Percentiles rank a stretch among this genome's conserved stretches.
phyloP scores from a whole-genome alignment of 1,140 invertebrate genomes.

The Rhopalosiphum maidis region DNA sequence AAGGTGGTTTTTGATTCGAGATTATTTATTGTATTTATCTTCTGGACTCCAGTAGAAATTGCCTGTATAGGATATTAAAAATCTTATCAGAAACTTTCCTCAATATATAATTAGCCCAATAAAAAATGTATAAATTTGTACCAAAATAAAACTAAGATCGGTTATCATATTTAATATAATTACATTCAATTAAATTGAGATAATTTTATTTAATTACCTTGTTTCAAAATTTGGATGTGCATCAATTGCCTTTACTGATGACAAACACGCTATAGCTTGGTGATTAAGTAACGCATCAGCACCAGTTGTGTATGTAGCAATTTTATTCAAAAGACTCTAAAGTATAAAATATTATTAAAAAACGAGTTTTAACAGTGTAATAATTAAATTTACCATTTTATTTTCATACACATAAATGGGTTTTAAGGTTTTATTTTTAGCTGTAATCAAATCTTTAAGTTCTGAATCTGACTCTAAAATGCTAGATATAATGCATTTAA shows the following conservation, averaged over 20 bases:
- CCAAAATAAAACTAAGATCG: neutral
- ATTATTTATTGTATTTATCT: no score
- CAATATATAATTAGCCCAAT: no score
- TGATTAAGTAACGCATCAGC: conserved; percentile 79
- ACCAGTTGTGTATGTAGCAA: conserved; percentile 75
- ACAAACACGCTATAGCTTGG: conserved; percentile 75
- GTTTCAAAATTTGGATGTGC: conserved; percentile 69
- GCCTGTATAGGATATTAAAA: no score
- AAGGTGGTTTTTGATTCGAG: no score
- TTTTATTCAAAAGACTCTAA: conserved; percentile 70
- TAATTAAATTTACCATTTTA: conserved; percentile 71
- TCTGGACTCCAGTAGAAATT: no score
- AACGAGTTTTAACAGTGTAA: neutral
- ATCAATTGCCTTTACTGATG: conserved; percentile 79
- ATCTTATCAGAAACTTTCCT: no score
- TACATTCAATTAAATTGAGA: neutral
- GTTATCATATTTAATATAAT: neutral
- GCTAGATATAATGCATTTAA: conserved; percentile 83
- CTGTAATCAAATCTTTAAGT: conserved; percentile 73
- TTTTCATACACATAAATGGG: conserved; percentile 87
- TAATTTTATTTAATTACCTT: conserved; percentile 32
- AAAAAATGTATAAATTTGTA: no score
- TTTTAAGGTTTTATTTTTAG: conserved; percentile 70
- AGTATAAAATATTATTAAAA: conserved; percentile 6
- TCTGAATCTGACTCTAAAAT: conserved; percentile 77